A percentile compares a stretch with the other conserved stretches of the same genome.
Conservation (phyloP, 2,888 invertebrate species). For the Ochlodes sylvanus region DNA sequence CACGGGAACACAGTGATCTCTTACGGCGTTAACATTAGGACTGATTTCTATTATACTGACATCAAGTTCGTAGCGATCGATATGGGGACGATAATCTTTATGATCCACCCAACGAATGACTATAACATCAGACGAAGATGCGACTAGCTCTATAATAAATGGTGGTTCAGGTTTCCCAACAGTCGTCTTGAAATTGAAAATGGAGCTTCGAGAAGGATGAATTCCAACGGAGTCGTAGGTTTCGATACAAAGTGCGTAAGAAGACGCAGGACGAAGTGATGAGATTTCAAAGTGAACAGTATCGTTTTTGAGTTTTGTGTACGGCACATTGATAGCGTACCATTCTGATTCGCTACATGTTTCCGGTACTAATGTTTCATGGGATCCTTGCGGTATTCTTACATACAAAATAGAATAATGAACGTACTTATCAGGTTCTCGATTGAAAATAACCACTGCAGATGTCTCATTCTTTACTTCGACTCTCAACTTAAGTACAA, state of each 20-base stretch:
- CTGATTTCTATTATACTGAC: slow-evolving; percentile 64
- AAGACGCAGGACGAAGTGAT: slow-evolving; percentile 66
- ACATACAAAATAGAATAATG: slow-evolving; percentile 69
- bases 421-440: slow-evolving; percentile 50
- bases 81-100: slow-evolving; percentile 61
- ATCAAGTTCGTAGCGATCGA: slow-evolving; percentile 68
- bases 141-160: slow-evolving; percentile 68
- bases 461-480: slow-evolving; percentile 60
- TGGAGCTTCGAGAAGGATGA: slow-evolving; percentile 61
- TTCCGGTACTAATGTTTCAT: slow-evolving; percentile 63
- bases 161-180: slow-evolving; percentile 73
- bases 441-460: slow-evolving; percentile 61
- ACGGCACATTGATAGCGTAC: slow-evolving; percentile 56
- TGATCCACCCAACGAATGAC: slow-evolving; percentile 73
- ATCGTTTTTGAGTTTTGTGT: slow-evolving; percentile 47
- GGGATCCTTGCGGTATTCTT: slow-evolving; percentile 56
- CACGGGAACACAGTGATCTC: slow-evolving; percentile 61
- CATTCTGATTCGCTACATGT: slow-evolving; percentile 73
- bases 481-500: slow-evolving; percentile 59
- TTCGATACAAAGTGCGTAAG: slow-evolving; percentile 73
- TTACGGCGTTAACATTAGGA: slow-evolving; percentile 51
- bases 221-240: slow-evolving; percentile 57
- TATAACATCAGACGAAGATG: slow-evolving; percentile 57
- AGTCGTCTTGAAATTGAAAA: slow-evolving; percentile 66
- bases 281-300: slow-evolving; percentile 53